phyloP scores from a whole-genome alignment of 2,888 invertebrate genomes.

The Diarsia mendica region DNA sequence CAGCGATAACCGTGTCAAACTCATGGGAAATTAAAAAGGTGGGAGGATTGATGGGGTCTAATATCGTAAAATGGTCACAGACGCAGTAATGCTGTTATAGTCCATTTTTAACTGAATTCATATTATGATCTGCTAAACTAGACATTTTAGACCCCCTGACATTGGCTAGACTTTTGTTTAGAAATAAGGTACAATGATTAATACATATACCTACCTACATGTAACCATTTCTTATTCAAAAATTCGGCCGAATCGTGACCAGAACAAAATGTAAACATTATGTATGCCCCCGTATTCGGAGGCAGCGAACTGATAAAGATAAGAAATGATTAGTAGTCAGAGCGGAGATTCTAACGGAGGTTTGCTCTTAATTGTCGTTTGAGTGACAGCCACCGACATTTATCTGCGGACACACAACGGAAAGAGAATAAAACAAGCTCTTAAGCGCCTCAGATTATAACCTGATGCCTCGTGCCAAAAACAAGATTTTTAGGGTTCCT shows the following conservation, averaged over 20 bases:
- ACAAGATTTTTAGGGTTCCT: neutral
- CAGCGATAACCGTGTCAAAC: neutral
- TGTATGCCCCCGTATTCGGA: slow-evolving; percentile 50
- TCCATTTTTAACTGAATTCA: too few relatives aligned
- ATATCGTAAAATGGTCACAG: too few relatives aligned
- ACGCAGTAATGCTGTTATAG: too few relatives aligned
- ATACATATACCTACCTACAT: slow-evolving; percentile 54
- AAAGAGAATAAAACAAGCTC: slow-evolving; percentile 51
- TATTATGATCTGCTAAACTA: too few relatives aligned
- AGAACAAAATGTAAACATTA: slow-evolving; percentile 76
- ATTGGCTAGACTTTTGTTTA: neutral
- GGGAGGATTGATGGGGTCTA: too few relatives aligned
- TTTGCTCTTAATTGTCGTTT: slow-evolving; percentile 77
- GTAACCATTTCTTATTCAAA: slow-evolving; percentile 73
- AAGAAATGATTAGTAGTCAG: slow-evolving; percentile 76
- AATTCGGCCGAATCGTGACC: slow-evolving; percentile 83
- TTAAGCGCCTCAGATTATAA: slow-evolving; percentile 38
- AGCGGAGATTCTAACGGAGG: slow-evolving; percentile 75
- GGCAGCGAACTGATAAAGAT: slow-evolving; percentile 75
- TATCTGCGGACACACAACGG: slow-evolving; percentile 43
- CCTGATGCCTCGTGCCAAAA: slow-evolving; percentile 46
- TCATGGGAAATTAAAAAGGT: slow-evolving; percentile 2
- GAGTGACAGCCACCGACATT: slow-evolving; percentile 64
- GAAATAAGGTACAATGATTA: slow-evolving; percentile 8
- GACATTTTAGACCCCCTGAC: too few relatives aligned